Evolutionary conservation across 1,140 invertebrate species (phyloP).

Genomic region (Capitella teleta): DNA sequence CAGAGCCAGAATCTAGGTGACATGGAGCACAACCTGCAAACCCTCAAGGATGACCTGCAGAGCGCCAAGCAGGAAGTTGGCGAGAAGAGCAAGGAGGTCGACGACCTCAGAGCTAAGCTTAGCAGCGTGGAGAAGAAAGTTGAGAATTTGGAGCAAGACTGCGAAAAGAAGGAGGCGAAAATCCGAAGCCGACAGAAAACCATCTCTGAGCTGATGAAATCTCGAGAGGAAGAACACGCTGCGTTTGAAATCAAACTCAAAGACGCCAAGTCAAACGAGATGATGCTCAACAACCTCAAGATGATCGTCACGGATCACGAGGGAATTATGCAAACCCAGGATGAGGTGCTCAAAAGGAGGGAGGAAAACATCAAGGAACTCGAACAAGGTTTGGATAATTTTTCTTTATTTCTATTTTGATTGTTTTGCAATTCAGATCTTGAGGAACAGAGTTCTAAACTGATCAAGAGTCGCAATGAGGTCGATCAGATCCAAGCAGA

Average conservation of each 20-base stretch:
- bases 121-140: neutral
- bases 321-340: constrained; percentile 1
- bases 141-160: neutral
- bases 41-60: neutral
- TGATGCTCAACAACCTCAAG: neutral
- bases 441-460: no score
- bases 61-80: neutral
- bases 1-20: neutral
- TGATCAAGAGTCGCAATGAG: no score
- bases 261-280: constrained; percentile 7
- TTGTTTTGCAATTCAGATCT: no score
- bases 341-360: neutral
- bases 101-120: neutral
- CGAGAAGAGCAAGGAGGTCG: neutral
- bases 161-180: neutral
- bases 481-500: no score
- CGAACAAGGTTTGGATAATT: neutral
- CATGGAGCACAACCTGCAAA: neutral
- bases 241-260: constrained; percentile 1
- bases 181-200: neutral
- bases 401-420: neutral
- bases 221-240: neutral
- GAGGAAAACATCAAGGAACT: constrained; percentile 1
- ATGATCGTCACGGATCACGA: neutral
- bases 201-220: constrained; percentile 1